A percentile compares a stretch with the other conserved stretches of the same genome.
phyloP scores from a whole-genome alignment of 1,140 invertebrate genomes.

The Apis laboriosa region DNA sequence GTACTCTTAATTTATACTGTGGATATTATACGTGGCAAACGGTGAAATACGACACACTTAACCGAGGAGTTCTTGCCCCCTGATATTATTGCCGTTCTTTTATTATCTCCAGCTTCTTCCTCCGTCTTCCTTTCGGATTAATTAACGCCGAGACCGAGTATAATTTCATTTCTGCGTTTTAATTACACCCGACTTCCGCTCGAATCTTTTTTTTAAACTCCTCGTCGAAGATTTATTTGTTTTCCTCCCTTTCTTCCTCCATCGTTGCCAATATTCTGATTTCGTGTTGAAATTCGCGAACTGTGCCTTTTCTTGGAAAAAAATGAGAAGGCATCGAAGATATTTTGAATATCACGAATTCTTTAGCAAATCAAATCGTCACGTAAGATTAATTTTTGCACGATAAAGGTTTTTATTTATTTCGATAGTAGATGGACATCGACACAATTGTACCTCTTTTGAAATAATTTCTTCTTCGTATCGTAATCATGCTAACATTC shows the following conservation, averaged over 20 bases:
- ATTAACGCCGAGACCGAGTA: constrained; percentile 46
- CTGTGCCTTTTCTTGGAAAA: no score
- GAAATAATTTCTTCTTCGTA: no score
- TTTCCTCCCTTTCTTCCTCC: no score
- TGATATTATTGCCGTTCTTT: constrained; percentile 49
- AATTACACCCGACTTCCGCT: constrained; percentile 29
- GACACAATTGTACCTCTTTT: no score
- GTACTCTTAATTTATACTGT: not conserved
- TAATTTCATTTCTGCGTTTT: constrained; percentile 51
- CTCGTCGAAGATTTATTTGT: no score
- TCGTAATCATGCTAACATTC: no score
- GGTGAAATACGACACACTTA: constrained; percentile 51
- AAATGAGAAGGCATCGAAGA: no score
- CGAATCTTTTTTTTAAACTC: not conserved
- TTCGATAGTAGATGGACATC: no score
- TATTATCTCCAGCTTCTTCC: constrained; percentile 34
- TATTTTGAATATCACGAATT: no score
- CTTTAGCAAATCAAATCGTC: no score
- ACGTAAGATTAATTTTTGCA: no score
- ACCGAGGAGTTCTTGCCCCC: constrained; percentile 25
- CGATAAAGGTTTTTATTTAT: no score
- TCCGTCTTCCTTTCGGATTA: constrained; percentile 33
- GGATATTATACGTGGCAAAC: constrained; percentile 8
- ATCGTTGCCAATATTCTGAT: not conserved
- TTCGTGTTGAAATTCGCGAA: not conserved